Conservation (phyloP, 2,113 vertebrate genomes). For the Orientallactaga bullata region DNA sequence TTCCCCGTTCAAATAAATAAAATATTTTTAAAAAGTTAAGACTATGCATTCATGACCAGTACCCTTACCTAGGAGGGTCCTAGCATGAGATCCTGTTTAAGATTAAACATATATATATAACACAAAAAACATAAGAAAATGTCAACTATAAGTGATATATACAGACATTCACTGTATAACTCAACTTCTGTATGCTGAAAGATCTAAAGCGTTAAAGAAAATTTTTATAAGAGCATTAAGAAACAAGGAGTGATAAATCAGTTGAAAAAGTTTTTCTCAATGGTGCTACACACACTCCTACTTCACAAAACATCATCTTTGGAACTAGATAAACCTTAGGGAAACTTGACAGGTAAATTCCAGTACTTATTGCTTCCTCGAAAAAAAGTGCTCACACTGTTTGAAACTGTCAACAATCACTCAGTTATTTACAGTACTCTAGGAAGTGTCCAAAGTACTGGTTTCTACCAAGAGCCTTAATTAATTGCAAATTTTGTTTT, state of each 20-base stretch:
- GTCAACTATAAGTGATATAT: neutral
- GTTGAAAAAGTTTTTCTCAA: conserved; percentile 20
- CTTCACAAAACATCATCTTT: conserved; percentile 31
- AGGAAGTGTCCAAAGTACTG: neutral
- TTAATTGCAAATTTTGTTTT: conserved; percentile 25
- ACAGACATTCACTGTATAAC: neutral
- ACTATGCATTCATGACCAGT: too few species aligned
- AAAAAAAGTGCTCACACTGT: neutral
- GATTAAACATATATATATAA: neutral
- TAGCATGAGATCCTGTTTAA: too few species aligned
- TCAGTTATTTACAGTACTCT: neutral
- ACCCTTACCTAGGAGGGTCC: too few species aligned
- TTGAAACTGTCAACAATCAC: neutral
- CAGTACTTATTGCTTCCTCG: neutral
- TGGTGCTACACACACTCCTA: neutral
- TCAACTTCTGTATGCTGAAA: neutral
- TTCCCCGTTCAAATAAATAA: too few species aligned
- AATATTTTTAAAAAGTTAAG: too few species aligned
- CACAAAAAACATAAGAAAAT: conserved; percentile 9
- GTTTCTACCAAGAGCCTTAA: conserved; percentile 6
- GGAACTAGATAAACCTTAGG: conserved; percentile 18
- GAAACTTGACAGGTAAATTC: neutral
- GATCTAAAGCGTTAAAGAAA: neutral
- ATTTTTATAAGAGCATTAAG: neutral
- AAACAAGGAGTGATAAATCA: conserved; percentile 22